Base-by-base conservation (phyloP, 1,140 invertebrate species). In the Kradibia gibbosae region DNA sequence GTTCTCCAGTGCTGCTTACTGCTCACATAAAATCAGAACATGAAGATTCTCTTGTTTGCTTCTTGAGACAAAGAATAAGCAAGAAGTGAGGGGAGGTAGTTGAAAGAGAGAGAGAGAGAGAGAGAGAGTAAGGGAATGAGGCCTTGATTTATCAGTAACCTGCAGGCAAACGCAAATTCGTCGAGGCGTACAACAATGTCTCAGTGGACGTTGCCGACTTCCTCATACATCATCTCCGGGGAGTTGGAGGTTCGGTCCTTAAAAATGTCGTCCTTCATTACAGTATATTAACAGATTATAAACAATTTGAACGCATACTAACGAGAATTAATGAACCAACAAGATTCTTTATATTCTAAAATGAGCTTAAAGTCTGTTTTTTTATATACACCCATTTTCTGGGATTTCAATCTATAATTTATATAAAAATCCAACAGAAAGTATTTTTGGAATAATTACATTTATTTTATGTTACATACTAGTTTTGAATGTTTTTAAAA, bases 1-100 rank as follows among this genome's bases (percentile, higher is more conserved):
- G 36, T 60, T 55, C 20, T 36, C 60, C 45, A 60, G 13, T 28
- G 25, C 15, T 5, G 15, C 60, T 75, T 80, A 73, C 79, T 60
- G 10, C 11, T 31, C 7, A 13, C 42, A 45, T 45, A 45, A 8
- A 13, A 5, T 45, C n/a, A n/a, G n/a, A n/a, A n/a, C 13, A 45
- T 45, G 42, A 45, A 45, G 42, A 45, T 45, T 45, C n/a, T 45
- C 5, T 45, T 13, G 42, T 45, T 45, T 45, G 42, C 42, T 45
- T 8, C 5, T 45, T 45, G 13, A 13, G 42, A 8, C 42, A 45
- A 8, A 45, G 50, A 53, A 53, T 53, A 53, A 8, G 15, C 3
- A 20, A 3, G 50, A 53, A 4, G 67, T 15, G 53, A 7, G 57
- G 3, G 53, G 34, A 60, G 25, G 10, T 4, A 42, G 20, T 7